A percentile compares a stretch with the other conserved stretches of the same genome.
Conservation (phyloP, 2,888 invertebrate genomes). For the Melinaea menophilus region DNA sequence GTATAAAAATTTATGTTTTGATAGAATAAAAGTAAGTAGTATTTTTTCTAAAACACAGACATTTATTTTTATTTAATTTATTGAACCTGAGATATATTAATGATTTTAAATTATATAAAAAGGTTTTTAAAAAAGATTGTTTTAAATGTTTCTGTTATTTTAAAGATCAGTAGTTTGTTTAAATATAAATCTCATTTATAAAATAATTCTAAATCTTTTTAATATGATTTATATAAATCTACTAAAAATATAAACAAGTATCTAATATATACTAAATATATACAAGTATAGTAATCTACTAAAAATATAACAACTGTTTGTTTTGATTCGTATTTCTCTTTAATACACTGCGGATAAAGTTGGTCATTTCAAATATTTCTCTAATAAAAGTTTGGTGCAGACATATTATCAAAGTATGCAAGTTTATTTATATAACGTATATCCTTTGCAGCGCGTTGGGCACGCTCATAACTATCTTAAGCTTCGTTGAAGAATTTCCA, state of each 20-base stretch:
- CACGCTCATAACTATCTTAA: slow-evolving; percentile 44
- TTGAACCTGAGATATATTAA: too few relatives aligned
- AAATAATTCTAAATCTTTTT: too few relatives aligned
- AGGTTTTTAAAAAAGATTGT: neutral
- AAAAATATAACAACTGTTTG: too few relatives aligned
- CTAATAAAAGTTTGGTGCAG: slow-evolving; percentile 6
- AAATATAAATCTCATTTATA: neutral
- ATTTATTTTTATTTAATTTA: too few relatives aligned
- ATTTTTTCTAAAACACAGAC: too few relatives aligned
- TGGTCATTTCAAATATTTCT: too few relatives aligned
- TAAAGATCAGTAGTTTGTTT: neutral
- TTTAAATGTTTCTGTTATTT: neutral
- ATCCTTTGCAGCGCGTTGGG: slow-evolving; percentile 27
- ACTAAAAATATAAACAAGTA: too few relatives aligned
- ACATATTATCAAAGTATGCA: slow-evolving; percentile 2
- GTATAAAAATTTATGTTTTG: slow-evolving; percentile 39
- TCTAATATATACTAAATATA: too few relatives aligned
- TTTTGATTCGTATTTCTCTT: too few relatives aligned
- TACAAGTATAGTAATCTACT: too few relatives aligned
- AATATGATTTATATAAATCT: too few relatives aligned
- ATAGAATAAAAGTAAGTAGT: slow-evolving; percentile 7
- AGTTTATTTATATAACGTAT: slow-evolving; percentile 29
- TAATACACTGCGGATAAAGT: too few relatives aligned
- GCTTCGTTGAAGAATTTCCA: slow-evolving; percentile 52
- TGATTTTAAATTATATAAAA: neutral